These are phyloP conservation scores for Ptilorrhoa leucosticta DNA, from an alignment of 2,113 vertebrate genomes.

Conservation along the genomic window DNA sequence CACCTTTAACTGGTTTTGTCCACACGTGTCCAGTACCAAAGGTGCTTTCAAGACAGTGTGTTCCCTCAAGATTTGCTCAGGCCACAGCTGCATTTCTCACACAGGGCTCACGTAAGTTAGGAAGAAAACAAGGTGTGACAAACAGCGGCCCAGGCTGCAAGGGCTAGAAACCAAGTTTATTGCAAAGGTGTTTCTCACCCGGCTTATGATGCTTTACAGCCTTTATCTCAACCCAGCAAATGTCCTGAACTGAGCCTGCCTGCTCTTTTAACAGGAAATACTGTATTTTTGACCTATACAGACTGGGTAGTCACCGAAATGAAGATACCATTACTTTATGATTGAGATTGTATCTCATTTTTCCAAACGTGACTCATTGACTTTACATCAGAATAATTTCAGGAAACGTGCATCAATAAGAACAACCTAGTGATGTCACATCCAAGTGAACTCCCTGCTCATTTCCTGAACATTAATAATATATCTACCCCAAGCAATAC, in stretches of 20 bases:
- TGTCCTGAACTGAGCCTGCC: background rate
- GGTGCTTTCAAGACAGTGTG: background rate
- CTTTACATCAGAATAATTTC: background rate
- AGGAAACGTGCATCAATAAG: background rate
- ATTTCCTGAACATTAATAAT: background rate
- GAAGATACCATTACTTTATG: background rate
- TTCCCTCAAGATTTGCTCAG: background rate
- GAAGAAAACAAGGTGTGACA: background rate
- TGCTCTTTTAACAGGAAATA: background rate
- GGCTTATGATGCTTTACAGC: background rate
- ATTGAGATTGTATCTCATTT: background rate
- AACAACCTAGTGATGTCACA: background rate
- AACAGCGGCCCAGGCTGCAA: background rate
- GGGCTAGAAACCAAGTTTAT: background rate
- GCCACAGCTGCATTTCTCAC: background rate
- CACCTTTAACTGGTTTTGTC: background rate
- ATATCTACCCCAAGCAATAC: background rate
- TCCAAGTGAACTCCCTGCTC: background rate
- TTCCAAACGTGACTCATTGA: background rate
- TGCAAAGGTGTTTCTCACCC: background rate
- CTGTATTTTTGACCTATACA: background rate
- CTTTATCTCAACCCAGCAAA: background rate
- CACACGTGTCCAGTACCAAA: background rate
- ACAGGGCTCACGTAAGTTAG: rapidly evolving
- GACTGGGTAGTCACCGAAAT: background rate